phyloP scores from a whole-genome alignment of 2,888 invertebrate genomes.

The Synanthedon vespiformis region DNA sequence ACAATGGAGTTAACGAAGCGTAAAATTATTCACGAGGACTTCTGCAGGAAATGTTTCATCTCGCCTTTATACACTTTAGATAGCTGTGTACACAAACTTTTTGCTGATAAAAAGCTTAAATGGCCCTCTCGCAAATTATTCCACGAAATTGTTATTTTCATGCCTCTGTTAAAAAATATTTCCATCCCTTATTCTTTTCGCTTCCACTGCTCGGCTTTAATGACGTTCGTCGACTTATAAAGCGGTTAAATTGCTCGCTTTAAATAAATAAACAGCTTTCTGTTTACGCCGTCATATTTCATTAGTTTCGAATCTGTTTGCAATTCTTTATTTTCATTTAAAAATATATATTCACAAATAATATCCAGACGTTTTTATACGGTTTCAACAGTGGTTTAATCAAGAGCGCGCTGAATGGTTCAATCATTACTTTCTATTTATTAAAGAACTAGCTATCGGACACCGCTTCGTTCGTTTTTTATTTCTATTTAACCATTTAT shows the following conservation, averaged over 20 bases:
- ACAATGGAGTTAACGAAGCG: conserved; percentile 60
- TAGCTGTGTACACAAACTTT: conserved; percentile 60
- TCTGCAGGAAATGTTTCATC: conserved; percentile 50
- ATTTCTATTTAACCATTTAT: too few species aligned
- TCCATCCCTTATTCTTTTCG: conserved; percentile 36
- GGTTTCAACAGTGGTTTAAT: too few species aligned
- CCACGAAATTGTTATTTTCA: conserved; percentile 58
- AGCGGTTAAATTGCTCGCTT: conserved; percentile 45
- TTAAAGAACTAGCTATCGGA: too few species aligned
- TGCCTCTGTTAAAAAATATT: conserved; percentile 38
- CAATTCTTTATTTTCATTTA: conserved; percentile 13
- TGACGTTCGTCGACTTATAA: conserved; percentile 42
- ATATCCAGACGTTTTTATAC: too few species aligned
- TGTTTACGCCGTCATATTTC: conserved; percentile 20
- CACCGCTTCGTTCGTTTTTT: too few species aligned
- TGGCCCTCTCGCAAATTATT: conserved; percentile 58
- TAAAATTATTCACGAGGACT: conserved; percentile 55
- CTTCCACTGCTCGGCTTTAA: conserved; percentile 28
- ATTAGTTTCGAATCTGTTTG: conserved; percentile 13
- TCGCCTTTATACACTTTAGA: conserved; percentile 40
- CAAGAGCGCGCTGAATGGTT: too few species aligned
- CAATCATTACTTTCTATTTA: too few species aligned
- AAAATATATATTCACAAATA: neutral
- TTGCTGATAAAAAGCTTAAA: conserved; percentile 63
- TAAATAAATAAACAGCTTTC: conserved; percentile 45